Percentiles rank a stretch among this genome's conserved stretches.
Evolutionary conservation across 2,888 invertebrate species (phyloP).

Genomic region (Sphaerophoria rueppellii): DNA sequence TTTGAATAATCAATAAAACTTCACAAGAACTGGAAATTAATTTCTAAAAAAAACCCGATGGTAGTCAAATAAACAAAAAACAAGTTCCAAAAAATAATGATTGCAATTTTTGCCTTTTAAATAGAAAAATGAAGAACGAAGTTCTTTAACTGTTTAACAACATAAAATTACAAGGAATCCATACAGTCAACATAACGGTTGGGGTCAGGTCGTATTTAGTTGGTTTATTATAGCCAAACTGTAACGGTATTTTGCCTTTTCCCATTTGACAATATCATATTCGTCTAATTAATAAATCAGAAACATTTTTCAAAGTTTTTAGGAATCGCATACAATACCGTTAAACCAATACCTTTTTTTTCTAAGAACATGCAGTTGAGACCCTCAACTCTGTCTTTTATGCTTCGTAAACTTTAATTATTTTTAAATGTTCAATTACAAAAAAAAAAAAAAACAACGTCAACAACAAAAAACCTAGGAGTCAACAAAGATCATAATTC

Average conservation of each 20-base stretch:
- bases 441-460: background rate
- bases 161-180: too few species aligned
- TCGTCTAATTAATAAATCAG: too few species aligned
- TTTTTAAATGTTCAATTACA: slow-evolving; percentile 47
- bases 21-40: slow-evolving; percentile 22
- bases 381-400: background rate
- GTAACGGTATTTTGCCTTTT: too few species aligned
- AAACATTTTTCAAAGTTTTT: background rate
- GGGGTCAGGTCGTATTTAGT: too few species aligned
- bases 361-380: background rate
- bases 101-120: background rate
- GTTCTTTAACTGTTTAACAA: too few species aligned
- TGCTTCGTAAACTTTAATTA: slow-evolving; percentile 34
- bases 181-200: too few species aligned
- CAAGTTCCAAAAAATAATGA: slow-evolving; percentile 15
- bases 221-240: too few species aligned
- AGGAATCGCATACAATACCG: background rate
- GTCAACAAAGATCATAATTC: slow-evolving; percentile 38
- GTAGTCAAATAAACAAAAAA: slow-evolving; percentile 33
- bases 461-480: slow-evolving; percentile 13
- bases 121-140: background rate
- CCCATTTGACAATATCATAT: too few species aligned
- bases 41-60: background rate
- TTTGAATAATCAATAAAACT: slow-evolving; percentile 26
- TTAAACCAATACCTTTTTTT: background rate